phyloP scores from a whole-genome alignment of 2,888 invertebrate genomes.

The Tricholauxania praeusta region DNA sequence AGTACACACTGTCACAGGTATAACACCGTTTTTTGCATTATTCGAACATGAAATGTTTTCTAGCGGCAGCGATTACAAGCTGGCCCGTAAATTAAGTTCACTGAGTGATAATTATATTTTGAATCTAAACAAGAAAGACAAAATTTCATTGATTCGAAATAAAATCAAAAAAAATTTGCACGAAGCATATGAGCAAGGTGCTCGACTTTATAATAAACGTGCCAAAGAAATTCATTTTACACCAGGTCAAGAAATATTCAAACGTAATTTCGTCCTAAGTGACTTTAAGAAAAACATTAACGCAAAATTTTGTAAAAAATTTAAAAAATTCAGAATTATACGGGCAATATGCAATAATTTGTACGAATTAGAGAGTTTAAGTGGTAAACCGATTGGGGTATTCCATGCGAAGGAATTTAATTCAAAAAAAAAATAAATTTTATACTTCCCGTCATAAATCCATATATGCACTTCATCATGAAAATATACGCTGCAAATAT shows the following conservation, averaged over 20 bases:
- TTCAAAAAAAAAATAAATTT: too few relatives aligned
- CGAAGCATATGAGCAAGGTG: conserved; percentile 17
- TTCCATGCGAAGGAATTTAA: too few relatives aligned
- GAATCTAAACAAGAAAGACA: background rate
- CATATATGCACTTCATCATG: fast-evolving
- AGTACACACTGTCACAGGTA: conserved; percentile 27
- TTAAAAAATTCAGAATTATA: background rate
- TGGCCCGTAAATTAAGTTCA: conserved; percentile 19
- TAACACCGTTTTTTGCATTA: conserved; percentile 28
- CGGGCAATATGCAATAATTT: too few relatives aligned
- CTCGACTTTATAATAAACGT: background rate
- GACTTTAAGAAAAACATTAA: conserved; percentile 20
- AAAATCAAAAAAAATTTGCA: conserved; percentile 1
- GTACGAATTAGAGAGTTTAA: too few relatives aligned
- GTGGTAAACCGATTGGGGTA: too few relatives aligned
- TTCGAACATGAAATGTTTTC: conserved; percentile 30
- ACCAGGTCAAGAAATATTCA: conserved; percentile 17
- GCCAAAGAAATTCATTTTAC: background rate
- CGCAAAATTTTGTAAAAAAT: background rate
- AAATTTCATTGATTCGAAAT: background rate
- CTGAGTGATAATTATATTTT: conserved; percentile 15
- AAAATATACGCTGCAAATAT: too few relatives aligned
- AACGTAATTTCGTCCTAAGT: conserved; percentile 6
- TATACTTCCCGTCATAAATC: too few relatives aligned
- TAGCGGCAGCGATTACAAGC: conserved; percentile 22